Evolutionary conservation across 2,113 vertebrate species (phyloP).

Genomic region (Deroptyus accipitrinus): DNA sequence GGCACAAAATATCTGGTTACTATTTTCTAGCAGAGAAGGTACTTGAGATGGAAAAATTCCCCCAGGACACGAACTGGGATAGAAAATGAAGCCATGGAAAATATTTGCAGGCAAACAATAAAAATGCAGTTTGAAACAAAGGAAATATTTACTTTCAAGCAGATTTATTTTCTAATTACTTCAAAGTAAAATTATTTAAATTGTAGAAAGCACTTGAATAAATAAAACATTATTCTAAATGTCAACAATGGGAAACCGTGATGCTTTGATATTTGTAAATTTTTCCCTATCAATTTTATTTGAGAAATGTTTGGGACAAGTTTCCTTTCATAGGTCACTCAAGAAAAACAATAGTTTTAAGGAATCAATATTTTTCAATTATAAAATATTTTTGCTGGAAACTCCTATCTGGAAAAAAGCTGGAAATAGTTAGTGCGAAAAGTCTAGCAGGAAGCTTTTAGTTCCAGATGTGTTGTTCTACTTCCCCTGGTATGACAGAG

Average conservation of each 20-base stretch:
- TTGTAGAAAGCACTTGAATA: neutral
- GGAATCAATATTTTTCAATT: neutral
- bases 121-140: neutral
- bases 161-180: neutral
- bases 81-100: neutral
- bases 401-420: neutral
- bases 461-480: constrained; percentile 23
- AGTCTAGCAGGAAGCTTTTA: constrained; percentile 5
- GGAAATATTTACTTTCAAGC: neutral
- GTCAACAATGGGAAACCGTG: neutral
- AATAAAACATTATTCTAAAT: neutral
- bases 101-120: neutral
- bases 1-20: constrained; percentile 2
- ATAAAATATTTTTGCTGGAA: constrained; percentile 14
- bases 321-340: neutral
- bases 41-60: neutral
- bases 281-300: neutral
- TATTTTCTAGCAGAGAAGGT: neutral
- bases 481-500: neutral
- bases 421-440: constrained; percentile 22
- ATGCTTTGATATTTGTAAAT: neutral
- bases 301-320: neutral
- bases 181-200: constrained; percentile 7
- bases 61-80: neutral
- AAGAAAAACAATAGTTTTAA: neutral